A percentile compares a stretch with the other conserved stretches of the same genome.
These are phyloP conservation scores for Formica exsecta DNA, from an alignment of 1,140 invertebrate genomes.

Conservation along the genomic window DNA sequence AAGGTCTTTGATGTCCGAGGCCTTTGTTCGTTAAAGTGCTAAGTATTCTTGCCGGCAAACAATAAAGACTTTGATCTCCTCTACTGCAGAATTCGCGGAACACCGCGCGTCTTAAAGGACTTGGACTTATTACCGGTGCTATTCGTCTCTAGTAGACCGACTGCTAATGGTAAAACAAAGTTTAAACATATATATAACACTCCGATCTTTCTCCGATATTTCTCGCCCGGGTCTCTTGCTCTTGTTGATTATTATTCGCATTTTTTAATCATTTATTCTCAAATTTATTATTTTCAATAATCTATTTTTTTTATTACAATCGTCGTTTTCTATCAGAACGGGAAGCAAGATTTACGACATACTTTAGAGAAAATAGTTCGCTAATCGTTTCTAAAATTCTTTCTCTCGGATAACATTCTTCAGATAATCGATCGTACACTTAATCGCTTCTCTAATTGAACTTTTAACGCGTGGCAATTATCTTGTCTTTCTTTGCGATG, in stretches of 20 bases:
- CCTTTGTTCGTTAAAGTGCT: conserved; percentile 38
- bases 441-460: not conserved
- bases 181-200: not conserved
- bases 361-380: conserved; percentile 13
- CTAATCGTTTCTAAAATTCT: conserved; percentile 6
- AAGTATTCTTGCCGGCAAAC: conserved; percentile 45
- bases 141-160: conserved; percentile 26
- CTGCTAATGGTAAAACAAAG: conserved; percentile 8
- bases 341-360: not conserved
- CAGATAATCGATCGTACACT: not conserved
- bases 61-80: conserved; percentile 48
- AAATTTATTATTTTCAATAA: not conserved
- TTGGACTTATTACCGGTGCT: conserved; percentile 14
- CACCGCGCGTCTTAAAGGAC: conserved; percentile 15
- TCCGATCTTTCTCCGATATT: not conserved
- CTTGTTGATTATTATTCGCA: not conserved
- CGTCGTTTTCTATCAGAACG: not conserved
- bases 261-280: not conserved
- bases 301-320: not conserved
- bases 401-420: not conserved
- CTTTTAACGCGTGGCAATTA: not conserved
- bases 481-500: not conserved
- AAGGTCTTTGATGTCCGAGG: conserved; percentile 33
- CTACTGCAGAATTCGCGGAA: conserved; percentile 37
- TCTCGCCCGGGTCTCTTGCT: not conserved